Evolutionary conservation across 2,888 invertebrate genomes (phyloP).

Genomic region (Sipha maydis): DNA sequence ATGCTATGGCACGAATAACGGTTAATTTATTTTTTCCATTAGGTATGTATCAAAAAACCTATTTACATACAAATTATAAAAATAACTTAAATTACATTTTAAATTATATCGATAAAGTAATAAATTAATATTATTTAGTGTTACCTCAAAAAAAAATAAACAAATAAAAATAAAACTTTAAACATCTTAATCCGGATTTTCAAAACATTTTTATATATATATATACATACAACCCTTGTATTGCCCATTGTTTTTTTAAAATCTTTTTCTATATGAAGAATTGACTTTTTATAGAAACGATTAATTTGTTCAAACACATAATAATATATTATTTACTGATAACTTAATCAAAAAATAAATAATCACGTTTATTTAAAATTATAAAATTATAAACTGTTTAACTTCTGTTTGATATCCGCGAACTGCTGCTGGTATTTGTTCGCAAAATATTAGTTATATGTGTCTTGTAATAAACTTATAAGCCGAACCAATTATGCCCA

Average conservation of each 20-base stretch:
- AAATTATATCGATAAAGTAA: not conserved
- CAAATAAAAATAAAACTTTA: too few relatives aligned
- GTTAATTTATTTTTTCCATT: not conserved
- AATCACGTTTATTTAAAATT: too few relatives aligned
- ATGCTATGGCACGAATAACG: too few relatives aligned
- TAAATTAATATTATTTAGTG: not conserved
- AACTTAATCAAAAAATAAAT: too few relatives aligned
- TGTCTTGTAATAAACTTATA: constrained; percentile 15
- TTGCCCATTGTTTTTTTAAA: not conserved
- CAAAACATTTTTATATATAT: not conserved
- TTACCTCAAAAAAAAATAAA: not conserved
- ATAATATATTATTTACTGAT: too few relatives aligned
- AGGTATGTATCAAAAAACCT: not conserved
- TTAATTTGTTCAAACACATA: not conserved
- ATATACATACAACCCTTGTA: too few relatives aligned
- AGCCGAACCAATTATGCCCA: constrained; percentile 12
- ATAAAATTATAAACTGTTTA: not conserved
- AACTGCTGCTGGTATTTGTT: not conserved
- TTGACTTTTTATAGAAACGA: not conserved
- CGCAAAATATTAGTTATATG: not conserved
- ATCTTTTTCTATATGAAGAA: not conserved
- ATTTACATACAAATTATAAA: not conserved
- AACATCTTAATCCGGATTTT: not conserved
- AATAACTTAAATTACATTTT: not conserved
- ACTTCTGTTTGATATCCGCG: not conserved